Base-by-base conservation (phyloP, 2,888 invertebrate genomes). In the Chromoteleia sp. region DNA sequence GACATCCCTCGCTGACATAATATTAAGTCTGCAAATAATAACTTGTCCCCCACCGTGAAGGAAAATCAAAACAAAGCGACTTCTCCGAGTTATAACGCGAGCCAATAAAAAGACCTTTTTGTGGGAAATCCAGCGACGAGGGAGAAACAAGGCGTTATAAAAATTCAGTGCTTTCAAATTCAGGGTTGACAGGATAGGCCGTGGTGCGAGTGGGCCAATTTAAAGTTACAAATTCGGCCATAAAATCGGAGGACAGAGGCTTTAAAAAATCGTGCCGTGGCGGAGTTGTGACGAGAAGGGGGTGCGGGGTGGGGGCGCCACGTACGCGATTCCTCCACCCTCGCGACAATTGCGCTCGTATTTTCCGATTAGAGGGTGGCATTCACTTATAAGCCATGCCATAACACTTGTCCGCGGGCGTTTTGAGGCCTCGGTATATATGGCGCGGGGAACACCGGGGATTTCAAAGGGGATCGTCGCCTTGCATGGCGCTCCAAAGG, bases 381-480 rank as follows among this genome's bases (percentile, higher is more conserved):
- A 91, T 91, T 91, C 91, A 91, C 91, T 91, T 91, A 91, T 91
- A 91, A 90, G 90, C 91, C 89, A 88, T 91, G 89, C 89, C 89
- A 91, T 91, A 91, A 91, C 91, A 91, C 91, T 91, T 91, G 91
- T 91, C 88, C 89, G 86, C 88, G 83, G 86, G 87, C 89, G 88
- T 91, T 91, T 91, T 89, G 90, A 89, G 87, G 85, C 87, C 86
- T 87, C 54, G 71, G 76, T 59, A 67, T 77, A 39, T 70, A 56
- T 68, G 45, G 61, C 52, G 17, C 78, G 84, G 81, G 65, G 81
- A 59, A 75, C 48, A 77, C 6, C 25, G 83, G 81, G 84, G 73
- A 81, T 68, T 76, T 50, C 70, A 10, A 61, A 33, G 58, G 67
- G 77, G 70, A 61, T 76, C 67, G 67, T 59, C 73, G 81, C 76